phyloP scores from a whole-genome alignment of 1,140 invertebrate genomes.

The Drosophila kepulauana region DNA sequence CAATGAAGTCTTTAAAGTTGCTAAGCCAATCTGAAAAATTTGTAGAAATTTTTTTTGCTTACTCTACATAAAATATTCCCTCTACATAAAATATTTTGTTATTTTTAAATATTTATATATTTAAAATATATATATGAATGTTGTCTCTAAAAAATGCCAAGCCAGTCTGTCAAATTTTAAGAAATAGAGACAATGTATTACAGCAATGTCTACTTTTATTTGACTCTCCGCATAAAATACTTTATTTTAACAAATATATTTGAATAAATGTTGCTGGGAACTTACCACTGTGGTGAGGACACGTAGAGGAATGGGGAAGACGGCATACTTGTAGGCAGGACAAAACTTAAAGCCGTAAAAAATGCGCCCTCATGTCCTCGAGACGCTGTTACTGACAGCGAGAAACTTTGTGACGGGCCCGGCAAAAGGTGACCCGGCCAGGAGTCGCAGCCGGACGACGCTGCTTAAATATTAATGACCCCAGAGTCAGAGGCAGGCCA shows the following conservation, averaged over 20 bases:
- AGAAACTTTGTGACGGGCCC: conserved; percentile 60
- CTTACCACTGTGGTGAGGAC: conserved; percentile 45
- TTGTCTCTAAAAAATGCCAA: too few relatives aligned
- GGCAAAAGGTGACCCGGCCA: conserved; percentile 59
- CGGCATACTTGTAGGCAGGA: conserved; percentile 49
- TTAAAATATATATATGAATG: too few relatives aligned
- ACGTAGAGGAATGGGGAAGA: not conserved
- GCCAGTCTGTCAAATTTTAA: too few relatives aligned
- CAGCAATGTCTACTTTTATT: too few relatives aligned
- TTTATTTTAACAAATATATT: not conserved
- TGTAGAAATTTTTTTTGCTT: too few relatives aligned
- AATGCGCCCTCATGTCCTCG: conserved; percentile 72
- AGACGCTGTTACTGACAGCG: conserved; percentile 77
- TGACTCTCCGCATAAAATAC: too few relatives aligned
- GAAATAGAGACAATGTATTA: too few relatives aligned
- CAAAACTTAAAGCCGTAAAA: conserved; percentile 71
- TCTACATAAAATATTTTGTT: too few relatives aligned
- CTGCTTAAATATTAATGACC: conserved; percentile 80
- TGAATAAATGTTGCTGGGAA: not conserved
- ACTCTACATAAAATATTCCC: too few relatives aligned
- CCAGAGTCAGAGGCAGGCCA: conserved; percentile 66
- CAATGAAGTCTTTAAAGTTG: too few relatives aligned
- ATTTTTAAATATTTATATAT: too few relatives aligned
- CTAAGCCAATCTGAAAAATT: too few relatives aligned
- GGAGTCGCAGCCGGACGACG: conserved; percentile 54